phyloP scores from a whole-genome alignment of 2,113 vertebrate genomes.

The Lanius ludovicianus region DNA sequence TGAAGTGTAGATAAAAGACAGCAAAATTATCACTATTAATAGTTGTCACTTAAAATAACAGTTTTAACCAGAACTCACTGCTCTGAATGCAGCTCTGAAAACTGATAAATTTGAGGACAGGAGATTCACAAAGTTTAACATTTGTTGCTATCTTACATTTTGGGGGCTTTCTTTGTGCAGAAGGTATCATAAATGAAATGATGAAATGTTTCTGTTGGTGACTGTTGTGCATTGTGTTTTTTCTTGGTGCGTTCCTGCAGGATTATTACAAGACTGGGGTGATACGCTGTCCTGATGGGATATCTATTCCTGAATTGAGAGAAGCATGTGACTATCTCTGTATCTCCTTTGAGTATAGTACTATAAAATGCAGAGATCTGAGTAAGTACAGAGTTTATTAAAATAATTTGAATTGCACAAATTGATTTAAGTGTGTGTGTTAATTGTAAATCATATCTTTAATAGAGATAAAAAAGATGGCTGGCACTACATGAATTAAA shows the following conservation, averaged over 20 bases:
- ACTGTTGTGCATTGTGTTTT: neutral
- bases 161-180: neutral
- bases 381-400: slow-evolving; percentile 83
- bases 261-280: slow-evolving; percentile 99
- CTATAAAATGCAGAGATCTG: slow-evolving; percentile 99
- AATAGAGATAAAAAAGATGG: neutral
- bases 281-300: slow-evolving; percentile 98
- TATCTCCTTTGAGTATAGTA: slow-evolving; percentile 98
- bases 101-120: neutral
- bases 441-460: neutral
- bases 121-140: neutral
- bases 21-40: neutral
- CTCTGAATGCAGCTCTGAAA: neutral
- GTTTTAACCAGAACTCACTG: neutral
- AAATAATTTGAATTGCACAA: neutral
- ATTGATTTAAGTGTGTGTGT: neutral
- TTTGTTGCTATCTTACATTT: neutral
- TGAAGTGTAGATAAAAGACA: neutral
- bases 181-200: neutral
- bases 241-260: slow-evolving; percentile 60
- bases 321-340: slow-evolving; percentile 99
- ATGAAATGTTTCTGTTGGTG: neutral
- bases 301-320: slow-evolving; percentile 97
- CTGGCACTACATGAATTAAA: neutral
- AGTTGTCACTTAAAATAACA: neutral